Evolutionary conservation across 2,797 vertebrate genomes (phyloP).

Genomic region (Enteromius viviparus): DNA sequence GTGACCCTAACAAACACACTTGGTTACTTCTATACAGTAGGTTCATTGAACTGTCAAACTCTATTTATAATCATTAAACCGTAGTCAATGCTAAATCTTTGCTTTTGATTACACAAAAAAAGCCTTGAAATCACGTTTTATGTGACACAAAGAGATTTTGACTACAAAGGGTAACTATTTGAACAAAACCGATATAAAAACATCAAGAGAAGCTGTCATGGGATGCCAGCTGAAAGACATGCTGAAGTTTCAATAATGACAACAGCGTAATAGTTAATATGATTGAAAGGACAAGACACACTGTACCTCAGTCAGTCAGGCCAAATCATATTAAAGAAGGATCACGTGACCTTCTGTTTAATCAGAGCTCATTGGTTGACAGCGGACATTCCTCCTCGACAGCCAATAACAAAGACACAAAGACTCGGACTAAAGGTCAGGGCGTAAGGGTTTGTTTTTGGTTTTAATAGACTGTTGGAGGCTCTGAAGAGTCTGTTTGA

Average conservation of each 20-base stretch:
- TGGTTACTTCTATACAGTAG: too few relatives aligned
- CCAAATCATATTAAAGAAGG: conserved; percentile 35
- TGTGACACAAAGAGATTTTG: background rate
- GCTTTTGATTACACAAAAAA: background rate
- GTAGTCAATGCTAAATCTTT: background rate
- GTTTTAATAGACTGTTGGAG: conserved; percentile 5
- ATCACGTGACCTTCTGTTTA: conserved; percentile 17
- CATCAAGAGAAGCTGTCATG: background rate
- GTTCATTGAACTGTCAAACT: background rate
- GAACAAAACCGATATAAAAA: background rate
- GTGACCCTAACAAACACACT: background rate
- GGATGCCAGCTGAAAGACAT: background rate
- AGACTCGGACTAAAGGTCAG: background rate
- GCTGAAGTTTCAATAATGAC: conserved; percentile 1
- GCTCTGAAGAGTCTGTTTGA: conserved; percentile 4
- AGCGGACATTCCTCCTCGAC: conserved; percentile 5
- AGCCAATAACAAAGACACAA: conserved; percentile 19
- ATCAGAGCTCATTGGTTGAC: conserved; percentile 10
- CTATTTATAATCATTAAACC: background rate
- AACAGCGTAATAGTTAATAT: background rate
- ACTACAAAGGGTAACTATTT: background rate
- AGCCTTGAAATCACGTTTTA: background rate
- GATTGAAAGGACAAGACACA: conserved; percentile 18
- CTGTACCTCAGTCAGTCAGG: conserved; percentile 27
- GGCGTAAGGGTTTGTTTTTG: background rate